A percentile compares a stretch with the other conserved stretches of the same genome.
These are phyloP conservation scores for Delia radicum DNA, from an alignment of 1,140 invertebrate species.

Conservation along the genomic window DNA sequence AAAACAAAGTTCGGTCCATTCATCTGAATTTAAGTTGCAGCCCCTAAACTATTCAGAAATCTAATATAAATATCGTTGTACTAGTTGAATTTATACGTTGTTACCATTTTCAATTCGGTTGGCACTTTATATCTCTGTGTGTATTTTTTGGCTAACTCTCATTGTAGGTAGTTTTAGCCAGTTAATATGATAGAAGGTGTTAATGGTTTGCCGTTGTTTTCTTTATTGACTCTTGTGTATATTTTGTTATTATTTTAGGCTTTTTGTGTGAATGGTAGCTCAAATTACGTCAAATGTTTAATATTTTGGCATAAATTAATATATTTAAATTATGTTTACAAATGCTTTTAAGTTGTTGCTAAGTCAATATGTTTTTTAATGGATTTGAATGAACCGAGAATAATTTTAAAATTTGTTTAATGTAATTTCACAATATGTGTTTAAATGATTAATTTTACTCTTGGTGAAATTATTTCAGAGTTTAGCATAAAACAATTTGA, in stretches of 20 bases:
- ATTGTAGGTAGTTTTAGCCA: background rate
- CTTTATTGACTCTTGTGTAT: background rate
- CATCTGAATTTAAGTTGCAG: too few species aligned
- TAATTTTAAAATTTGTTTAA: too few species aligned
- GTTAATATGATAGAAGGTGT: background rate
- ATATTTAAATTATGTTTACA: background rate
- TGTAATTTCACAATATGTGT: too few species aligned
- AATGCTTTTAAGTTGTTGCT: background rate
- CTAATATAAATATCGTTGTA: too few species aligned
- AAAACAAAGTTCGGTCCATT: too few species aligned
- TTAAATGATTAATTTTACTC: too few species aligned
- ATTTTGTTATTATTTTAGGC: background rate
- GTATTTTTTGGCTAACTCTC: background rate
- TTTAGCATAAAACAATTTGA: too few species aligned
- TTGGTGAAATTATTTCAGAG: too few species aligned
- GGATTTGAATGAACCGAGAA: too few species aligned
- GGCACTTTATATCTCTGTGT: background rate
- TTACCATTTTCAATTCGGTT: background rate
- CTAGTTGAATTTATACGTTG: too few species aligned
- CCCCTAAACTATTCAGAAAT: too few species aligned
- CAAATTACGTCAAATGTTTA: background rate
- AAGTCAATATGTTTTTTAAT: too few species aligned
- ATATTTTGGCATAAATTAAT: background rate
- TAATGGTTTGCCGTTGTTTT: background rate
- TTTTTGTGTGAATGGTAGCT: background rate